Evolutionary conservation across 2,888 invertebrate genomes (phyloP).

Genomic region (Pyralis farinalis): DNA sequence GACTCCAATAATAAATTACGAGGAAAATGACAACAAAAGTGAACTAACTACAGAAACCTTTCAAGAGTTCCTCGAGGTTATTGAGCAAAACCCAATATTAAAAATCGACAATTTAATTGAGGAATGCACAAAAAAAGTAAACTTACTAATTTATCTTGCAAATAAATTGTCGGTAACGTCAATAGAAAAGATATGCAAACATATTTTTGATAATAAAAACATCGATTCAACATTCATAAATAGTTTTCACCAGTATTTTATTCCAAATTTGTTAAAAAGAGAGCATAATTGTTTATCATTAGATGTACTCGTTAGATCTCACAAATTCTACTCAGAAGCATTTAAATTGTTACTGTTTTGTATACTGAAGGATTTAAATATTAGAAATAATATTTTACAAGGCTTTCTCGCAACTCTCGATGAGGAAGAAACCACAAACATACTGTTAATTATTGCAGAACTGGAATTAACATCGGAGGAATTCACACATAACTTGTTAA

Average conservation of each 20-base stretch:
- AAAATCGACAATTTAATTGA: slow-evolving; percentile 29
- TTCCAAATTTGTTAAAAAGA: slow-evolving; percentile 36
- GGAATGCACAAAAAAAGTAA: slow-evolving; percentile 31
- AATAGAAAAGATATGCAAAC: slow-evolving; percentile 38
- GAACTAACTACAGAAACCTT: slow-evolving; percentile 10
- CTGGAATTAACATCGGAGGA: slow-evolving; percentile 32
- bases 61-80: slow-evolving; percentile 30
- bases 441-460: slow-evolving; percentile 18
- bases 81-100: slow-evolving; percentile 12
- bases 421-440: neutral
- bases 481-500: slow-evolving; percentile 41
- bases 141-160: slow-evolving; percentile 32
- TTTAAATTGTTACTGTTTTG: slow-evolving; percentile 33
- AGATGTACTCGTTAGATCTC: slow-evolving; percentile 42
- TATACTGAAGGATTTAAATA: slow-evolving; percentile 35
- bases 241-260: slow-evolving; percentile 32
- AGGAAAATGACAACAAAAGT: too few relatives aligned
- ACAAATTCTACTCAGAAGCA: slow-evolving; percentile 24
- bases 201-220: slow-evolving; percentile 27
- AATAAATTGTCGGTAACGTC: slow-evolving; percentile 27
- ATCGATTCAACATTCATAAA: slow-evolving; percentile 26
- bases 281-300: slow-evolving; percentile 30
- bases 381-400: slow-evolving; percentile 38
- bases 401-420: slow-evolving; percentile 39
- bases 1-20: too few relatives aligned